These are phyloP conservation scores for Rotaria macrura DNA, from an alignment of 2,888 invertebrate species.

Conservation along the genomic window DNA sequence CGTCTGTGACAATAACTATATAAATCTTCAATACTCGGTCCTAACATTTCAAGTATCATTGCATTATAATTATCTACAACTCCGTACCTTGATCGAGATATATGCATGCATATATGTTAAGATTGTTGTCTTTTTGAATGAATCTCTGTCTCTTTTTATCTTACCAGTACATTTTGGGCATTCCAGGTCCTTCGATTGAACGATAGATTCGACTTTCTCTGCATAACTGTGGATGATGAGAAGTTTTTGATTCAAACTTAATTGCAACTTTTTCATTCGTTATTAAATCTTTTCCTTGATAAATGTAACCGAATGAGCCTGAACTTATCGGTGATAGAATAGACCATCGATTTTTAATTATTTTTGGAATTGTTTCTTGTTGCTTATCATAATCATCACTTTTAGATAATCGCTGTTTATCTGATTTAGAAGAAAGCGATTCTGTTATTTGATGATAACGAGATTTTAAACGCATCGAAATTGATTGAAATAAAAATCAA, in stretches of 20 bases:
- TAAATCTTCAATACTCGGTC: constrained; percentile 20
- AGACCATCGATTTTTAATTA: not conserved
- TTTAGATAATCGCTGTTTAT: not conserved
- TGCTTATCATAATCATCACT: not conserved
- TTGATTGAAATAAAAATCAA: not conserved
- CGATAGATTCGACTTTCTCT: constrained; percentile 15
- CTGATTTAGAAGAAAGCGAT: not conserved
- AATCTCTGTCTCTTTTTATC: not conserved
- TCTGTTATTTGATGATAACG: not conserved
- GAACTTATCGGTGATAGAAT: not conserved
- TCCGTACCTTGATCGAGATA: not conserved
- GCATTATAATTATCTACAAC: not conserved
- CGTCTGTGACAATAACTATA: not conserved
- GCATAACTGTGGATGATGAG: not conserved
- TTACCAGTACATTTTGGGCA: not conserved
- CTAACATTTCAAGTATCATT: not conserved
- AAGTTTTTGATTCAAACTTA: not conserved
- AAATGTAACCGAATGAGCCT: not conserved
- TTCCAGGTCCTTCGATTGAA: not conserved
- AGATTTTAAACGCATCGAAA: not conserved
- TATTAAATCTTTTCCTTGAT: not conserved
- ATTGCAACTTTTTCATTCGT: constrained; percentile 7
- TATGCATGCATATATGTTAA: not conserved
- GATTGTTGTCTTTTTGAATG: not conserved
- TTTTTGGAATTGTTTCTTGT: not conserved